phyloP scores from a whole-genome alignment of 2,797 vertebrate species.

The Hapalemur alaotrensis region DNA sequence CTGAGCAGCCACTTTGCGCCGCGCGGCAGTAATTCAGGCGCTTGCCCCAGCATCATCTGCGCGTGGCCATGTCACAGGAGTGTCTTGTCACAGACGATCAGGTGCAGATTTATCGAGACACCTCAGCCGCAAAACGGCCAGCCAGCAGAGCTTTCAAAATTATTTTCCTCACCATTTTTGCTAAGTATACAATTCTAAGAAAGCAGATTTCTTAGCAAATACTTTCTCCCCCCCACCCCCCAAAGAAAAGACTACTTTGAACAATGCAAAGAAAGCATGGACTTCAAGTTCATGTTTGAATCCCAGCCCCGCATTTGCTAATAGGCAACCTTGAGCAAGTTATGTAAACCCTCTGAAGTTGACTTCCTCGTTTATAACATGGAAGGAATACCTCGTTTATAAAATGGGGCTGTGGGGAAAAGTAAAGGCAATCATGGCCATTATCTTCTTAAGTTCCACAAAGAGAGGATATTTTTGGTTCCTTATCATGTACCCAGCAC shows the following conservation, averaged over 20 bases:
- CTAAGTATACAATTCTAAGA: conserved; percentile 47
- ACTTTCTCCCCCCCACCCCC: neutral
- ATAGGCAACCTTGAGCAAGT: neutral
- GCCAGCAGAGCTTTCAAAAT: conserved; percentile 20
- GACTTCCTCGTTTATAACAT: neutral
- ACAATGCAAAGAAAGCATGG: neutral
- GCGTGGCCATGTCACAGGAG: neutral
- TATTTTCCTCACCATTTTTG: conserved; percentile 33
- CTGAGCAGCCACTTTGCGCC: conserved; percentile 45
- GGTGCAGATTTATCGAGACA: conserved; percentile 39
- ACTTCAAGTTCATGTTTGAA: neutral
- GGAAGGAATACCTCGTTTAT: neutral
- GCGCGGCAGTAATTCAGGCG: conserved; percentile 2
- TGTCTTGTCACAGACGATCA: neutral
- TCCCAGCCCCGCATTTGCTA: neutral
- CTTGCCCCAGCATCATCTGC: neutral
- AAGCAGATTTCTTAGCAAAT: conserved; percentile 35
- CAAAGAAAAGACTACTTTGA: neutral
- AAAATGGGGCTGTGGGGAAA: neutral
- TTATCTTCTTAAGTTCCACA: neutral
- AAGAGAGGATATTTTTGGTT: neutral
- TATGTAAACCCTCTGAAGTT: neutral
- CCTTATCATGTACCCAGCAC: neutral
- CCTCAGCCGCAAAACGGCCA: neutral
- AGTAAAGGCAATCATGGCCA: neutral